These are phyloP conservation scores for Paraescarpia echinospica DNA, from an alignment of 1,140 invertebrate species.

Conservation along the genomic window DNA sequence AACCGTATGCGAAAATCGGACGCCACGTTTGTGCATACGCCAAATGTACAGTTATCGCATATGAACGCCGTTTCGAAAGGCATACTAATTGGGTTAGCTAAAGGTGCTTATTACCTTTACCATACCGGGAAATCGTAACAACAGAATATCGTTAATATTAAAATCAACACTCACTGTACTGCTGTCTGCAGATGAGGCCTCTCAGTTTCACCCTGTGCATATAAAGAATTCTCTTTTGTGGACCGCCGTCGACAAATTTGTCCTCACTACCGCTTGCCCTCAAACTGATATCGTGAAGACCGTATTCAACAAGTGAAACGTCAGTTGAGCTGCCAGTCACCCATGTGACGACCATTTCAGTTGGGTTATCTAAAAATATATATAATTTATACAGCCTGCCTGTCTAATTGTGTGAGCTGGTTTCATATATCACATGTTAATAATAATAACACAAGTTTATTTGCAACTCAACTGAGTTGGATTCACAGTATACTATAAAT, in stretches of 20 bases:
- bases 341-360: constrained; percentile 86
- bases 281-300: constrained; percentile 62
- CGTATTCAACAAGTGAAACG: constrained; percentile 77
- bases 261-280: constrained; percentile 64
- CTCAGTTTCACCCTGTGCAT: constrained; percentile 76
- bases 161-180: constrained; percentile 65
- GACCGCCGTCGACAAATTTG: constrained; percentile 79
- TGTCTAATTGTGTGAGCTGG: too few species aligned
- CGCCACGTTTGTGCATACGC: too few species aligned
- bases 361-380: constrained; percentile 62
- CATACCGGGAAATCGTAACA: neutral
- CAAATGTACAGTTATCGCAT: too few species aligned
- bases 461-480: neutral
- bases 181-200: constrained; percentile 64
- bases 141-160: neutral
- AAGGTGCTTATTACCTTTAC: neutral
- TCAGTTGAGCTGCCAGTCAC: constrained; percentile 72
- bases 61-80: too few species aligned
- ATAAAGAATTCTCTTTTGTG: constrained; percentile 69
- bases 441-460: too few species aligned
- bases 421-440: too few species aligned
- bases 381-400: neutral
- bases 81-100: too few species aligned
- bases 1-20: too few species aligned
- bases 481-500: neutral